A percentile compares a stretch with the other conserved stretches of the same genome.
Evolutionary conservation across 2,113 vertebrate species (phyloP).

Genomic region (Phylloscopus trochiloides): DNA sequence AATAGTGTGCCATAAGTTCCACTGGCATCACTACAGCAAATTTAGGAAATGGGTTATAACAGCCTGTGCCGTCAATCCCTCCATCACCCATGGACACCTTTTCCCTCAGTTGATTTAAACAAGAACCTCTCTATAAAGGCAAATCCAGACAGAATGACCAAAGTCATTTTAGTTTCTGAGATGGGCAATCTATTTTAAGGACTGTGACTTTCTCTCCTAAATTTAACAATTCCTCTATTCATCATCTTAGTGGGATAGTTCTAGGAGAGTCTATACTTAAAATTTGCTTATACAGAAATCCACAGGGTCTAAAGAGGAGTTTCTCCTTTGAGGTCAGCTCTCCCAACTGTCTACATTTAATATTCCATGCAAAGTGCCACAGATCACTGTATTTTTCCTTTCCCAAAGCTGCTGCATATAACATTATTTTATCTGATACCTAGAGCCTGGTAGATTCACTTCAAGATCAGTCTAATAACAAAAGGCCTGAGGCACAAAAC

Average conservation of each 20-base stretch:
- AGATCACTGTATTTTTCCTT: background rate
- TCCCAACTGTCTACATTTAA: background rate
- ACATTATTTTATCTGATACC: background rate
- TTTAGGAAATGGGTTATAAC: background rate
- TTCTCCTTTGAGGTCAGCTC: background rate
- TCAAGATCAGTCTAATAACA: background rate
- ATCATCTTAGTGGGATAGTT: background rate
- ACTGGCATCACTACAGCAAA: background rate
- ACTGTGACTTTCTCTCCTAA: background rate
- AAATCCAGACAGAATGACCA: background rate
- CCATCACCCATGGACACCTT: background rate
- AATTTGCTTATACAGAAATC: background rate
- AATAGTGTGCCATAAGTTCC: background rate
- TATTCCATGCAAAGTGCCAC: background rate
- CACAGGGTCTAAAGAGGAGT: background rate
- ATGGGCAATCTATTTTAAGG: background rate
- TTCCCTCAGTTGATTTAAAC: background rate
- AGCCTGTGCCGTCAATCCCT: background rate
- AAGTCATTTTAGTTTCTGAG: background rate
- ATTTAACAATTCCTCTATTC: background rate
- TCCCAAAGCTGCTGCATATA: background rate
- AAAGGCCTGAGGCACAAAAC: background rate
- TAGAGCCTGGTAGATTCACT: background rate
- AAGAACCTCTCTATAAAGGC: background rate
- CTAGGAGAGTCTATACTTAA: background rate